Percentiles rank a stretch among this genome's conserved stretches.
Conservation (phyloP, 2,113 vertebrate genomes). For the Crypturellus undulatus region DNA sequence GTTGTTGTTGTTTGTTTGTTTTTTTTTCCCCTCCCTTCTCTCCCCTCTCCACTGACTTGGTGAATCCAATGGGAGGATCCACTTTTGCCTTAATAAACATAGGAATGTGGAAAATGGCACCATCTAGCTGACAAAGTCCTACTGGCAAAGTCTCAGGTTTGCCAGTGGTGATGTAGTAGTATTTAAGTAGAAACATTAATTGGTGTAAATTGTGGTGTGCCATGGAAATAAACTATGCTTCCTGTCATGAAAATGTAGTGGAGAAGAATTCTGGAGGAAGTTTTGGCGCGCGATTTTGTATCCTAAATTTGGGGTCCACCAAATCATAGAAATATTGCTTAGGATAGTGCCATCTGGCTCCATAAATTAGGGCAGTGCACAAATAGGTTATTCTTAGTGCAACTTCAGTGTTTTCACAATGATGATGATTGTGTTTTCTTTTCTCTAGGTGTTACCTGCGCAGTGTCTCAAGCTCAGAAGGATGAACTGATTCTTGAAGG, state of each 20-base stretch:
- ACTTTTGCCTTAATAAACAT: neutral
- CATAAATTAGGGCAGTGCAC: neutral
- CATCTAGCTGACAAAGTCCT: neutral
- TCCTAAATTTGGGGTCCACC: too few species aligned
- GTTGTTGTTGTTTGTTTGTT: too few species aligned
- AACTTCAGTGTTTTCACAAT: accelerated
- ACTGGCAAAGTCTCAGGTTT: neutral
- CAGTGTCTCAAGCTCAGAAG: conserved; percentile 92
- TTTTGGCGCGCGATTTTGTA: neutral
- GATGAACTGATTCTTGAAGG: conserved; percentile 97
- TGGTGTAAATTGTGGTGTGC: neutral
- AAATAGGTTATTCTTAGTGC: neutral
- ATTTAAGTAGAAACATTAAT: neutral
- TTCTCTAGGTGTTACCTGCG: conserved; percentile 88
- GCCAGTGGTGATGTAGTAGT: accelerated
- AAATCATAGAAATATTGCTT: neutral
- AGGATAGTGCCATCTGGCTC: neutral
- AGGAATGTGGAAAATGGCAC: neutral
- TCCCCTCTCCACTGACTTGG: neutral
- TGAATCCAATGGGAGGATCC: neutral
- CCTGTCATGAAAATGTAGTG: neutral
- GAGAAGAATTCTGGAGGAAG: neutral
- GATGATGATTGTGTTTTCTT: neutral
- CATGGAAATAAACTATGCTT: neutral
- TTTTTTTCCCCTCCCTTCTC: too few species aligned